Evolutionary conservation across 2,888 invertebrate genomes (phyloP).

Genomic region (Drosophila koepferae): DNA sequence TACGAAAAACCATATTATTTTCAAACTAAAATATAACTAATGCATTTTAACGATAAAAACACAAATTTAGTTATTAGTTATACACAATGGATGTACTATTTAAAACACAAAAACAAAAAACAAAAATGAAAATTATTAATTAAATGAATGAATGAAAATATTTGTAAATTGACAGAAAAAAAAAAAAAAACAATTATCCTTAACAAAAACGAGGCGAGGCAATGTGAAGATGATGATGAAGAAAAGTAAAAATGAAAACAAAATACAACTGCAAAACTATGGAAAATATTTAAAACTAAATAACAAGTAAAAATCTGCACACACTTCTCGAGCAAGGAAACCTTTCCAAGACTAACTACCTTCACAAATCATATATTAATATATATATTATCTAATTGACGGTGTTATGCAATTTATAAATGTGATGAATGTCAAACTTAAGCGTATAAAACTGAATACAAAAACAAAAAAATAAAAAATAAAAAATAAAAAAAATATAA

Average conservation of each 20-base stretch:
- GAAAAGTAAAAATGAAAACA: conserved; percentile 1
- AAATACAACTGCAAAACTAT: conserved; percentile 6
- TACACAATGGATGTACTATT: conserved; percentile 37
- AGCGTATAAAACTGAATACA: conserved; percentile 60
- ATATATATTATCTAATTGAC: conserved; percentile 74
- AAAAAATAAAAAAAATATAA: conserved; percentile 22
- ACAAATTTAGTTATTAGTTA: conserved; percentile 47
- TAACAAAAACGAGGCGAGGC: background rate
- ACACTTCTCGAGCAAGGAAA: conserved; percentile 74
- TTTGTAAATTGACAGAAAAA: conserved; percentile 52
- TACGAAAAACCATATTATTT: conserved; percentile 65
- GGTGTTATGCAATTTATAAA: conserved; percentile 80
- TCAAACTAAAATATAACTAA: conserved; percentile 45
- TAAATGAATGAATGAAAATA: conserved; percentile 26
- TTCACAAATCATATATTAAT: conserved; percentile 73
- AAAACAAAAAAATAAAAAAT: conserved; percentile 19
- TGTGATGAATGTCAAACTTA: conserved; percentile 82
- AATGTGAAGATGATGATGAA: conserved; percentile 20
- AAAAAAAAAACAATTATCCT: conserved; percentile 11
- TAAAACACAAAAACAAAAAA: background rate
- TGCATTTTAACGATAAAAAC: conserved; percentile 68
- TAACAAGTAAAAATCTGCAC: conserved; percentile 44
- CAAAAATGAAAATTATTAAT: background rate
- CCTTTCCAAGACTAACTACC: conserved; percentile 79
- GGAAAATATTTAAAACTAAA: conserved; percentile 20